These are phyloP conservation scores for Apamea monoglypha DNA, from an alignment of 2,888 invertebrate species.

Conservation along the genomic window DNA sequence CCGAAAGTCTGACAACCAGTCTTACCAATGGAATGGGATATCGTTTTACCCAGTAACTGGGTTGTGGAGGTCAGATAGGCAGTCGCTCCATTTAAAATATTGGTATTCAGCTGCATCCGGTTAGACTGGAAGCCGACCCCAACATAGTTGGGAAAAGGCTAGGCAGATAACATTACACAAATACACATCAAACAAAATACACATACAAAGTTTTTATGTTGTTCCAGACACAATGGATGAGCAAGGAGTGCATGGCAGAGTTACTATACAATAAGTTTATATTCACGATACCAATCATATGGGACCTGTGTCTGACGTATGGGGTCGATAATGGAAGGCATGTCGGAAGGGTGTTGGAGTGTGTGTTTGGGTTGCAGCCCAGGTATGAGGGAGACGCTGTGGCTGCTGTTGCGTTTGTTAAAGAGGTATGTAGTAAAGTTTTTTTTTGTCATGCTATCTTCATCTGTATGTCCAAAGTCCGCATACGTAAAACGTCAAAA, in stretches of 20 bases:
- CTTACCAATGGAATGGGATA: too few relatives aligned
- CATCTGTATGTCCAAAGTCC: neutral
- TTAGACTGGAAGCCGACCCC: too few relatives aligned
- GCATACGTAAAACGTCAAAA: neutral
- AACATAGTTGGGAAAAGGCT: too few relatives aligned
- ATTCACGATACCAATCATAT: slow-evolving; percentile 95
- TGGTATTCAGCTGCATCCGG: too few relatives aligned
- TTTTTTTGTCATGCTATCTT: neutral
- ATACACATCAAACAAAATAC: too few relatives aligned
- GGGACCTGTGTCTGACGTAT: slow-evolving; percentile 94
- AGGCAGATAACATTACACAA: neutral
- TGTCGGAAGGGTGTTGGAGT: slow-evolving; percentile 91
- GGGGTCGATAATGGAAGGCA: slow-evolving; percentile 92
- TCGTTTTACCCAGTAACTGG: too few relatives aligned
- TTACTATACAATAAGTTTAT: slow-evolving; percentile 95
- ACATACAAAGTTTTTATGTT: neutral
- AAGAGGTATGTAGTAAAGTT: slow-evolving; percentile 78
- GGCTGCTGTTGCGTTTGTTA: slow-evolving; percentile 88
- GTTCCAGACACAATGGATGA: slow-evolving; percentile 91
- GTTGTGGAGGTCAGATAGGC: too few relatives aligned
- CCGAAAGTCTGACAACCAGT: too few relatives aligned
- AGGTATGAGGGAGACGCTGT: slow-evolving; percentile 91
- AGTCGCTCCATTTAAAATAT: too few relatives aligned
- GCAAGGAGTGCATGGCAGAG: slow-evolving; percentile 91
- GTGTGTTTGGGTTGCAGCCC: slow-evolving; percentile 92